phyloP scores from a whole-genome alignment of 2,888 invertebrate species.

The Ichneumoninae sp. region DNA sequence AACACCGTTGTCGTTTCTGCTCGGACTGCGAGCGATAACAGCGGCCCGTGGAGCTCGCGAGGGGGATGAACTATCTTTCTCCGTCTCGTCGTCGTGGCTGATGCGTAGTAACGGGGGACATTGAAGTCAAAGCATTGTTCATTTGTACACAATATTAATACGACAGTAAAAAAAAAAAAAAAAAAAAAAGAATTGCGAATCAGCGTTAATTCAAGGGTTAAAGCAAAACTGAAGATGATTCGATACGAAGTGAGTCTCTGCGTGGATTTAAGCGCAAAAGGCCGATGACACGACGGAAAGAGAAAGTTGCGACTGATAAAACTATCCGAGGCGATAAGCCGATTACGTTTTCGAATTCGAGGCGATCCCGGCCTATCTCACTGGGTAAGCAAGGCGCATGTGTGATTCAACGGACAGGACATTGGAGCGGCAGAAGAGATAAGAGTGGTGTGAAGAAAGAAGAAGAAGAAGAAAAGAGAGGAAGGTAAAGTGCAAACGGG shows the following conservation, averaged over 20 bases:
- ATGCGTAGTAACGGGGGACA: constrained; percentile 59
- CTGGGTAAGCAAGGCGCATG: background rate
- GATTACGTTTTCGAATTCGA: constrained; percentile 6
- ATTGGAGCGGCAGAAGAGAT: background rate
- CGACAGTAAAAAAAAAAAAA: background rate
- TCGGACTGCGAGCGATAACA: constrained; percentile 32
- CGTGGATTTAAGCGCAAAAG: background rate
- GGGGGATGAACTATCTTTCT: constrained; percentile 14
- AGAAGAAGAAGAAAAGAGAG: constrained; percentile 16
- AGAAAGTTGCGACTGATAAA: constrained; percentile 12
- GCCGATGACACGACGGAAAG: constrained; percentile 6
- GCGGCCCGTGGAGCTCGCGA: constrained; percentile 14
- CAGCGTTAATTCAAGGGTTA: background rate
- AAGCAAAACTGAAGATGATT: background rate
- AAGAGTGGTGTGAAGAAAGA: background rate
- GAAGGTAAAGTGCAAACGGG: constrained; percentile 2
- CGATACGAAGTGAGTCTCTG: background rate
- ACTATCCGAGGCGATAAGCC: background rate
- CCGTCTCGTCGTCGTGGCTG: constrained; percentile 30
- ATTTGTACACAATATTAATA: background rate
- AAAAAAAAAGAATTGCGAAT: background rate
- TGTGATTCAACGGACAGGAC: constrained; percentile 3
- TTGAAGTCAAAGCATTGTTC: constrained; percentile 43
- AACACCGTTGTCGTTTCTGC: constrained; percentile 23
- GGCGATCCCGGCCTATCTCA: background rate